Conservation (phyloP, 2,888 invertebrate species). For the Polydesmus complanatus region DNA sequence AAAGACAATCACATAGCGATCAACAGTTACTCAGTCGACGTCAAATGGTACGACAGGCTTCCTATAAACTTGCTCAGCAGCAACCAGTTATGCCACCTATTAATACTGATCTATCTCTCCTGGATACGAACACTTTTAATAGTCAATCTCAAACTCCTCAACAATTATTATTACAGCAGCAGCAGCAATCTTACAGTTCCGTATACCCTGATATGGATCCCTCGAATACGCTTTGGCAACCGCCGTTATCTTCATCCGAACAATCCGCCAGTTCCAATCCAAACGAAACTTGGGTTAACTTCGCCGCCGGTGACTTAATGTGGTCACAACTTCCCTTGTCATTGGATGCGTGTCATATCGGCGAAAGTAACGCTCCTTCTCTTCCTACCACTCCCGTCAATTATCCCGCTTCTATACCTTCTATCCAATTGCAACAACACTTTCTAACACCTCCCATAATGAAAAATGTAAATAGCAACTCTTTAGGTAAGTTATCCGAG, state of each 20-base stretch:
- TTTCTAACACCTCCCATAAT: neutral
- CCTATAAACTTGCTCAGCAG: constrained; percentile 76
- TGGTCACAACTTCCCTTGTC: constrained; percentile 51
- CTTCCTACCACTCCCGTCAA: neutral
- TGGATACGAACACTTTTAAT: neutral
- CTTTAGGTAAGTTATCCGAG: neutral
- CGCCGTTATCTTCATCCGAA: constrained; percentile 41
- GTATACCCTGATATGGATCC: neutral
- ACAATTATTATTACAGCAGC: too few species aligned
- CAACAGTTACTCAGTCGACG: constrained; percentile 30
- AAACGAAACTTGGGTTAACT: neutral
- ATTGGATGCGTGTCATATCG: constrained; percentile 42
- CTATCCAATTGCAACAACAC: neutral
- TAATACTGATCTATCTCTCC: constrained; percentile 33
- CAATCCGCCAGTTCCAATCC: neutral
- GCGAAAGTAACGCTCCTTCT: neutral
- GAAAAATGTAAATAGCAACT: neutral
- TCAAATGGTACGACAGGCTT: constrained; percentile 69
- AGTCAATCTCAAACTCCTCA: neutral
- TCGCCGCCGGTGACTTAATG: neutral
- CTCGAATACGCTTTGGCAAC: constrained; percentile 40
- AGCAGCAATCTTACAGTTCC: neutral
- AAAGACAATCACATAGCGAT: constrained; percentile 35
- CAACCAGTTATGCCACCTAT: constrained; percentile 64
- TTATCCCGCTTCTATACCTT: neutral